Percentiles rank a stretch among this genome's conserved stretches.
Evolutionary conservation across 2,797 vertebrate genomes (phyloP).

Genomic region (Gymnocypris eckloni): DNA sequence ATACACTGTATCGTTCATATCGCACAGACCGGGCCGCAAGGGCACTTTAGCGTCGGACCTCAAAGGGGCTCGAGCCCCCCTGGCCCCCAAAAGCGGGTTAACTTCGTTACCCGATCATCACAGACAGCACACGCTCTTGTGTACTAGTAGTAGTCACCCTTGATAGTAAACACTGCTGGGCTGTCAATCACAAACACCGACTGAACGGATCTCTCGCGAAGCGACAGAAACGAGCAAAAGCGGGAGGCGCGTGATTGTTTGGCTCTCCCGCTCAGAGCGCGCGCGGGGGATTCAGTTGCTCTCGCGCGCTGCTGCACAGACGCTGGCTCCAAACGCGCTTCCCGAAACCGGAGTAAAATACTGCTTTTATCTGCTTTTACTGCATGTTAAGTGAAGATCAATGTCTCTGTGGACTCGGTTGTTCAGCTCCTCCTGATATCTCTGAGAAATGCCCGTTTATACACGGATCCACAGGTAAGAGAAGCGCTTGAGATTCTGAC

Average conservation of each 20-base stretch:
- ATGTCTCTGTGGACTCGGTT: conserved; percentile 57
- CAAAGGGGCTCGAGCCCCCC: no score
- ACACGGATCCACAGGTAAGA: conserved; percentile 73
- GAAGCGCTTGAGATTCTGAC: conserved; percentile 10
- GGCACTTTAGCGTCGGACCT: no score
- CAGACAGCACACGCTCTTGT: no score
- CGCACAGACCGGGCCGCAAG: no score
- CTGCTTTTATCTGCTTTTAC: conserved; percentile 34
- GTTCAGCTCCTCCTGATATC: conserved; percentile 58
- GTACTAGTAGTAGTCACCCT: not conserved
- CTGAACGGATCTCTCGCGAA: not conserved
- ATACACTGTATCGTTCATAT: no score
- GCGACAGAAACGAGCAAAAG: not conserved
- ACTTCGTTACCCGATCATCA: not conserved
- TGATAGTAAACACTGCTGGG: not conserved
- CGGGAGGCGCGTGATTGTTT: not conserved
- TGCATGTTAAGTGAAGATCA: conserved; percentile 39
- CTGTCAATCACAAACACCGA: not conserved
- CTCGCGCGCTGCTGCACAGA: not conserved
- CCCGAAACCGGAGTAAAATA: conserved; percentile 59
- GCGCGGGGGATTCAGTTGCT: not conserved
- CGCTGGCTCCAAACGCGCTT: conserved; percentile 22
- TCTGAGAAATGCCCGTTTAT: conserved; percentile 59
- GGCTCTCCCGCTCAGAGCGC: not conserved
- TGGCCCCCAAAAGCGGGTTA: not conserved